phyloP scores from a whole-genome alignment of 1,140 invertebrate genomes.

The Pseudomyrmex cubaensis region DNA sequence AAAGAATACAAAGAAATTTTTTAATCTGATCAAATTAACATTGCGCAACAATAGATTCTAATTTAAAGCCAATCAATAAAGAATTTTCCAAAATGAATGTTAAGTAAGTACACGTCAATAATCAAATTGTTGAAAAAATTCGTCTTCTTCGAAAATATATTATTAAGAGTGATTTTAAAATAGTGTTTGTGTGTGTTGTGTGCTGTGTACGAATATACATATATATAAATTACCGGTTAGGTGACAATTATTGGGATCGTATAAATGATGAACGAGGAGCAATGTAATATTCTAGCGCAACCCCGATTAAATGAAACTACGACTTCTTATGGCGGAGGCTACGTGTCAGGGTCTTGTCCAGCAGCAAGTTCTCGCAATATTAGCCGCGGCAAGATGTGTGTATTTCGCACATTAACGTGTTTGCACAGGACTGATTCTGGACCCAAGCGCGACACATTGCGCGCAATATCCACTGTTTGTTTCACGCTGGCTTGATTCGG shows the following conservation, averaged over 20 bases:
- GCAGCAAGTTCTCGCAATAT: constrained; percentile 70
- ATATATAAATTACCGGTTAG: background rate
- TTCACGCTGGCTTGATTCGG: constrained; percentile 76
- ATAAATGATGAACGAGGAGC: background rate
- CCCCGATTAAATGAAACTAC: constrained; percentile 58
- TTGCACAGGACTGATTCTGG: constrained; percentile 78
- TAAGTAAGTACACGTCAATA: too few relatives aligned
- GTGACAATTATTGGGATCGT: constrained; percentile 26
- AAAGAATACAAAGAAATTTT: constrained; percentile 8
- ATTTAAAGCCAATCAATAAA: too few relatives aligned
- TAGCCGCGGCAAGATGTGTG: constrained; percentile 75
- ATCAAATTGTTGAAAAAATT: too few relatives aligned
- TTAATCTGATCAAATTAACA: too few relatives aligned
- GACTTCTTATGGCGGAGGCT: constrained; percentile 45
- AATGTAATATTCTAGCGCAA: constrained; percentile 52
- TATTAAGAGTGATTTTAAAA: too few relatives aligned
- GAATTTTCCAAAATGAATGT: too few relatives aligned
- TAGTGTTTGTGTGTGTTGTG: too few relatives aligned
- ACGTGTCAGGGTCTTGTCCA: constrained; percentile 64
- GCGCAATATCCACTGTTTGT: constrained; percentile 82
- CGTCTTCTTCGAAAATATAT: too few relatives aligned
- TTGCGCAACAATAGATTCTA: too few relatives aligned
- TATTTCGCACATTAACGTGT: constrained; percentile 83
- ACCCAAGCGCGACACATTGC: constrained; percentile 75
- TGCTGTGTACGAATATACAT: background rate